phyloP scores from a whole-genome alignment of 2,113 vertebrate species.

The Lepidothrix coronata region DNA sequence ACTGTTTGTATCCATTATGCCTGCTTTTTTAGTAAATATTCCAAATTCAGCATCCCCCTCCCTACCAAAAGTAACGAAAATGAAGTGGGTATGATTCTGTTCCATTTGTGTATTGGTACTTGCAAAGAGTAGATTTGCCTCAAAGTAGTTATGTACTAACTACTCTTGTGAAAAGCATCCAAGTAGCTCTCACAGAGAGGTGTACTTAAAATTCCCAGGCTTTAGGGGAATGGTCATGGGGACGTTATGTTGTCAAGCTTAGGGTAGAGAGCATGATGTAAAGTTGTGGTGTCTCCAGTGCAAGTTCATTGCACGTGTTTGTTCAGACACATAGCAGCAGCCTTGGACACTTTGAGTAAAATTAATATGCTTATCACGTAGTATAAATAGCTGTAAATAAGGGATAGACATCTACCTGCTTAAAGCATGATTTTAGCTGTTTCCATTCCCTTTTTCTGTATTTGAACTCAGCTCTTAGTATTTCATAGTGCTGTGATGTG shows the following conservation, averaged over 20 bases:
- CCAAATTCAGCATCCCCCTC: neutral
- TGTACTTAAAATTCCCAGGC: neutral
- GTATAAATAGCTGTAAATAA: neutral
- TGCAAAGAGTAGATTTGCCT: neutral
- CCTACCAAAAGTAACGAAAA: neutral
- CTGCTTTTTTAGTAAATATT: neutral
- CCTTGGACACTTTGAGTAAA: neutral
- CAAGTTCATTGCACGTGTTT: neutral
- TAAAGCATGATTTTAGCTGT: neutral
- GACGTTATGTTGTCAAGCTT: neutral
- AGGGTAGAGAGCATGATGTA: neutral
- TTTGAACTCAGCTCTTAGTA: neutral
- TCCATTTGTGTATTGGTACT: neutral
- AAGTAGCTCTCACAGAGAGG: neutral
- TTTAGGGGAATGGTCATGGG: neutral
- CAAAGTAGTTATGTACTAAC: neutral
- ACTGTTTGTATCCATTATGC: neutral
- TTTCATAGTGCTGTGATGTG: neutral
- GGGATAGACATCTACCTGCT: neutral
- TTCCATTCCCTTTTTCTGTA: neutral
- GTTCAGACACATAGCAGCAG: neutral
- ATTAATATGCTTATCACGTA: neutral
- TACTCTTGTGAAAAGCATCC: neutral
- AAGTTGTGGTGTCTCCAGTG: neutral
- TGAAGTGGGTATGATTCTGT: neutral